Percentiles rank a stretch among this genome's conserved stretches.
Conservation (phyloP, 2,113 vertebrate genomes). For the Numida meleagris region DNA sequence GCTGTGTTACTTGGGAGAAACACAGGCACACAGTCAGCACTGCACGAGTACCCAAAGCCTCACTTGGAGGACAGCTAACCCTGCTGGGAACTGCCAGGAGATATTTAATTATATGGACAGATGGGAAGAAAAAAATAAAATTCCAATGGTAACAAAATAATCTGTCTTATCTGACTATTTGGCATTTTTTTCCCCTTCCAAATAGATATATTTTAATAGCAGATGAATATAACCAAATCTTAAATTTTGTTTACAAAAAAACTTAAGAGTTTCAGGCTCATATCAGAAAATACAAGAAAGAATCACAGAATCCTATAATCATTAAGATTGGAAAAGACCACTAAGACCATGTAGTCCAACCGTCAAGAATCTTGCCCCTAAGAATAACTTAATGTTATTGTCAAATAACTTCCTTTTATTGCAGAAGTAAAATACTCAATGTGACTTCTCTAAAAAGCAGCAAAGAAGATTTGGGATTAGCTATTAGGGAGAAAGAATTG, state of each 20-base stretch:
- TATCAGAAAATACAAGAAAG: neutral
- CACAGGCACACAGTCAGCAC: neutral
- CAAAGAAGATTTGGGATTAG: conserved; percentile 67
- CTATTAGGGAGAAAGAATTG: conserved; percentile 49
- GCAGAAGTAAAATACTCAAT: conserved; percentile 51
- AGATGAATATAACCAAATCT: neutral
- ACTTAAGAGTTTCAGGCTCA: conserved; percentile 17
- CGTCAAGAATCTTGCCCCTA: neutral
- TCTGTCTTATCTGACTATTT: conserved; percentile 9
- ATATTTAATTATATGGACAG: conserved; percentile 18
- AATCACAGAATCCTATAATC: neutral
- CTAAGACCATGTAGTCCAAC: no score
- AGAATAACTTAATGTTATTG: conserved; percentile 22
- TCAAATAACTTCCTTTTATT: conserved; percentile 53
- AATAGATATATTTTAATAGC: neutral
- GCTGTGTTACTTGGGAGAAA: neutral
- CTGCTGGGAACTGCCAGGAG: neutral
- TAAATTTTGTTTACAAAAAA: conserved; percentile 24
- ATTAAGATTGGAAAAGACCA: no score
- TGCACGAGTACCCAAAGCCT: neutral
- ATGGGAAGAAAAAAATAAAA: conserved; percentile 27
- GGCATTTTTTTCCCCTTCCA: neutral
- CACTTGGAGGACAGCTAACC: neutral
- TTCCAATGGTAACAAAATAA: conserved; percentile 13
- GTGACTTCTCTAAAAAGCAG: conserved; percentile 55